phyloP scores from a whole-genome alignment of 2,113 vertebrate genomes.

The Dasyurus viverrinus region DNA sequence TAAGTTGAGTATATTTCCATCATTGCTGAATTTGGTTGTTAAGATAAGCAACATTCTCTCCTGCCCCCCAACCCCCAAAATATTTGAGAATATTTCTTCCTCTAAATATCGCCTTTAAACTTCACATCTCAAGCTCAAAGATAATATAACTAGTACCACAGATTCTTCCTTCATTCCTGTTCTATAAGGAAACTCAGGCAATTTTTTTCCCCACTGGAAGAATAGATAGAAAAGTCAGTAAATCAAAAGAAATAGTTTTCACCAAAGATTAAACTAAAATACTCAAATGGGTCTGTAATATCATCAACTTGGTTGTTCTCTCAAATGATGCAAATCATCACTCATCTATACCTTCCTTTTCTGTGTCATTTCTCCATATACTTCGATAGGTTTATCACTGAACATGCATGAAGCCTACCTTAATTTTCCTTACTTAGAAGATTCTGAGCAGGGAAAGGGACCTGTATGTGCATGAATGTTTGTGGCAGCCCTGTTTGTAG shows the following conservation, averaged over 20 bases:
- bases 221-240: neutral
- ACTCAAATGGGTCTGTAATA: neutral
- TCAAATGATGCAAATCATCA: neutral
- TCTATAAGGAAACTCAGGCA: neutral
- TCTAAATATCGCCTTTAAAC: neutral
- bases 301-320: neutral
- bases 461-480: no score
- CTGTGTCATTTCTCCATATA: neutral
- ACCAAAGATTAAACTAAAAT: neutral
- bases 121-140: neutral
- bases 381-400: neutral
- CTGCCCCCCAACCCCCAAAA: neutral
- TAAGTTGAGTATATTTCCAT: neutral
- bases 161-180: neutral
- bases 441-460: neutral
- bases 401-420: neutral
- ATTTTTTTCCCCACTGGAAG: neutral
- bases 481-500: no score
- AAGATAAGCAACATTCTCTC: neutral
- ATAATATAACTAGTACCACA: neutral
- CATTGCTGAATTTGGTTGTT: constrained; percentile 12
- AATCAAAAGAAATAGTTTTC: neutral
- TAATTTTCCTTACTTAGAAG: neutral
- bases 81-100: neutral
- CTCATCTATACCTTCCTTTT: neutral